Evolutionary conservation across 2,888 invertebrate species (phyloP), one percentile per base, ranked within the genome.

Genomic region (Dolichomitus sp.): DNA sequence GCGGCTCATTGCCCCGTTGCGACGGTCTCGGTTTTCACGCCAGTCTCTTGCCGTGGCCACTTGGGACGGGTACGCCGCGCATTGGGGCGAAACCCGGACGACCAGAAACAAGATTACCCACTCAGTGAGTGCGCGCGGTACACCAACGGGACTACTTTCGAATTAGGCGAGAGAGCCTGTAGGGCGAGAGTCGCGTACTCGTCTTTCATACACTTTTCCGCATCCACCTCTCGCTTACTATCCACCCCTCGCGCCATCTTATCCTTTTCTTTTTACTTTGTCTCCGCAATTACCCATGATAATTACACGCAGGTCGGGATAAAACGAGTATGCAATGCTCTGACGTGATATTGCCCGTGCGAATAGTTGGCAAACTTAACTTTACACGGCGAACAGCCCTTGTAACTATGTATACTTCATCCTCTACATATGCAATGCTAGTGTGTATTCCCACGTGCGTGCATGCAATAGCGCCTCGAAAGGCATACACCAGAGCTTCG

Each of bases 61-160:
- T 50, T 45, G 73, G 73, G 73, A 73, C 59, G 33, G 40, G 45
- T 33, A 72, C 17, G 30, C 45, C 19, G 45, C 19, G 19, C 48
- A 30, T 42, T 50, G 61, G 61, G 45, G 23, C 45, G 37, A 45
- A 69, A 76, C 63, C 65, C 59, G 72, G 50, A 75, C 69, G 66
- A 80, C 76, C 83, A 77, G 83, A 86, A 87, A 85, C 87, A 87
- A 85, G 87, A 88, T 89, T 89, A 87, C 81, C 87, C 84, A 89
- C 87, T 88, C 85, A 84, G 83, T 79, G 72, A 57, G 80, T 50
- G 42, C 27, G 30, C 72, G 73, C 45, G 72, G 69, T 80, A 77
- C 59, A 59, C 80, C 81, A 48, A 79, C 66, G 52, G 73, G 76
- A 63, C 83, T 86, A 87, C 85, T 87, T 87, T 84, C 57, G 77